Conservation (phyloP, 2,888 invertebrate species). For the Dicycla oo region DNA sequence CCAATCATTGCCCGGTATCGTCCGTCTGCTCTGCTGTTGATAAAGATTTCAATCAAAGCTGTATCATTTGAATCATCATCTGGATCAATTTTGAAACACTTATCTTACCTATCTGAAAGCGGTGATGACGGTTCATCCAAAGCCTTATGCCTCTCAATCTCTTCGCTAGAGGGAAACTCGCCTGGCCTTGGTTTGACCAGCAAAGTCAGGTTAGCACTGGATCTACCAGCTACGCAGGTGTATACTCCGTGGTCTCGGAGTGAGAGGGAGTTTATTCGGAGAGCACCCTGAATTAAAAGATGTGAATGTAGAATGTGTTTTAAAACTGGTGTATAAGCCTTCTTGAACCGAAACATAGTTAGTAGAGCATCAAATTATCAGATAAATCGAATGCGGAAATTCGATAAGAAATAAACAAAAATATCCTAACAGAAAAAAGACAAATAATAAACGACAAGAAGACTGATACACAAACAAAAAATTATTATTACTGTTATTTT, state of each 20-base stretch:
- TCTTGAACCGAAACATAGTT: no score
- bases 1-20: constrained; percentile 87
- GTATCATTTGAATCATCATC: background rate
- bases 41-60: constrained; percentile 2
- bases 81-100: background rate
- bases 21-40: constrained; percentile 84
- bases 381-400: background rate
- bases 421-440: background rate
- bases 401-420: background rate
- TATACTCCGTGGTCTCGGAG: constrained; percentile 96
- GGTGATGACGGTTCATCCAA: constrained; percentile 87
- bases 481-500: background rate
- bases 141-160: constrained; percentile 91
- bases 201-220: constrained; percentile 94
- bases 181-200: constrained; percentile 95
- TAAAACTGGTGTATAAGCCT: background rate
- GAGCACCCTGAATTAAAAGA: constrained; percentile 91
- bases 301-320: constrained; percentile 6
- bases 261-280: constrained; percentile 95
- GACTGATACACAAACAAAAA: no score
- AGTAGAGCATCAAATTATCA: background rate
- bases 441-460: background rate
- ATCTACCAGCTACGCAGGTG: constrained; percentile 96
- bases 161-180: constrained; percentile 95
- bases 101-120: constrained; percentile 83